Percentiles rank a stretch among this genome's conserved stretches.
Evolutionary conservation across 2,797 vertebrate genomes (phyloP).

Genomic region (Staurois parvus): DNA sequence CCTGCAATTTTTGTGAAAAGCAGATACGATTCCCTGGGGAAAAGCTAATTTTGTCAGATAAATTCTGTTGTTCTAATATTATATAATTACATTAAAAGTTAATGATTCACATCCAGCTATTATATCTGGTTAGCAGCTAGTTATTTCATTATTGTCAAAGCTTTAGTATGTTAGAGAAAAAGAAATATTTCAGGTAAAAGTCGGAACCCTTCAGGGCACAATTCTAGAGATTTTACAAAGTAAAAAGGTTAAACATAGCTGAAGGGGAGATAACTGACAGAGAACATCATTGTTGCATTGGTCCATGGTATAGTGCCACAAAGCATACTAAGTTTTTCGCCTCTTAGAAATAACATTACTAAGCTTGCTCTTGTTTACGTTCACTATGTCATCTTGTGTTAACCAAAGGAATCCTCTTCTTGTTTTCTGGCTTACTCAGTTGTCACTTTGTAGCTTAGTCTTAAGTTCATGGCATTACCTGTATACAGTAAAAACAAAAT

Average conservation of each 20-base stretch:
- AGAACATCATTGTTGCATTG: background rate
- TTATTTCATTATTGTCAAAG: background rate
- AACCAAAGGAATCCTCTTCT: background rate
- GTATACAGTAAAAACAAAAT: no score
- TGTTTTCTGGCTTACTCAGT: background rate
- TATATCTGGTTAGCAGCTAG: background rate
- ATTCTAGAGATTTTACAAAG: background rate
- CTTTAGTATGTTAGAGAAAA: background rate
- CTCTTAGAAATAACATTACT: background rate
- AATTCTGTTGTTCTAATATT: no score
- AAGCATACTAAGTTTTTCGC: background rate
- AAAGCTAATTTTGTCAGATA: no score
- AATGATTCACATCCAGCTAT: background rate
- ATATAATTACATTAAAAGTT: background rate
- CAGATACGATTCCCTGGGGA: no score
- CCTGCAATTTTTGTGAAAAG: no score
- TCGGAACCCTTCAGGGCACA: background rate
- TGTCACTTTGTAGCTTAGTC: no score
- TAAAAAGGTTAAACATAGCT: constrained; percentile 35
- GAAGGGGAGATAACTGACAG: background rate
- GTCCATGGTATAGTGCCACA: background rate
- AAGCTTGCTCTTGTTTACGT: background rate
- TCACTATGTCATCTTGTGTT: background rate
- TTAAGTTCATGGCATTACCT: no score
- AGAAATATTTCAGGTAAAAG: constrained; percentile 14